phyloP scores from a whole-genome alignment of 30 jellyfish, hydroid and myxozoan genomes.

The Cassiopea xamachana region DNA sequence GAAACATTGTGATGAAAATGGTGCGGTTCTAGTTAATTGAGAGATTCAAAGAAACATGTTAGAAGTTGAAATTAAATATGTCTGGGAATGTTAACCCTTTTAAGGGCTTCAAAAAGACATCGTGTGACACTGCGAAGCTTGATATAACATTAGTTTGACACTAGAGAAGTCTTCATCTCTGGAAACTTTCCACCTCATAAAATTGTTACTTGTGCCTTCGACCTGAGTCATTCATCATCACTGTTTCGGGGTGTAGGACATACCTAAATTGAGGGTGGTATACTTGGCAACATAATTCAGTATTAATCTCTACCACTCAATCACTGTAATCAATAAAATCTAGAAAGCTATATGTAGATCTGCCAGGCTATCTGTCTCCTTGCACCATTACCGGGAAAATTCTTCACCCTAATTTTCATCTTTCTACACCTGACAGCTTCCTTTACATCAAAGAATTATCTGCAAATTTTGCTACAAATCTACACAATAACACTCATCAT shows the following conservation, averaged over 20 bases:
- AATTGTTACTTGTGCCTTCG: background rate
- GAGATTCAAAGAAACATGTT: too few relatives aligned
- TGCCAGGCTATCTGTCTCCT: background rate
- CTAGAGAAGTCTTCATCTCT: background rate
- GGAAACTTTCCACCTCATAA: background rate
- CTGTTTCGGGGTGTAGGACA: background rate
- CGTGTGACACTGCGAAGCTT: too few relatives aligned
- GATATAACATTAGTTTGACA: background rate
- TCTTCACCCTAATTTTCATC: background rate
- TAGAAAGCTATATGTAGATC: background rate
- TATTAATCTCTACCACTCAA: too few relatives aligned
- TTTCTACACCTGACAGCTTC: background rate
- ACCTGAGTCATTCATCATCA: too few relatives aligned
- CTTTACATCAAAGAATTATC: slow-evolving; percentile 9
- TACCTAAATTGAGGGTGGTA: too few relatives aligned
- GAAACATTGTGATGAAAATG: too few relatives aligned
- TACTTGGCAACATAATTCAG: background rate
- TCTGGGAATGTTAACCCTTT: too few relatives aligned
- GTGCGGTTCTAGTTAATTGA: too few relatives aligned
- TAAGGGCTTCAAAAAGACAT: too few relatives aligned
- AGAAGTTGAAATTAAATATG: too few relatives aligned
- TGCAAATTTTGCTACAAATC: background rate
- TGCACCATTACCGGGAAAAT: background rate
- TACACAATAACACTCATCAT: background rate
- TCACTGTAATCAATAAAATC: background rate